A percentile compares a stretch with the other conserved stretches of the same genome.
These are phyloP conservation scores for Pyrrhia umbra DNA, from an alignment of 2,888 invertebrate genomes.

Conservation along the genomic window DNA sequence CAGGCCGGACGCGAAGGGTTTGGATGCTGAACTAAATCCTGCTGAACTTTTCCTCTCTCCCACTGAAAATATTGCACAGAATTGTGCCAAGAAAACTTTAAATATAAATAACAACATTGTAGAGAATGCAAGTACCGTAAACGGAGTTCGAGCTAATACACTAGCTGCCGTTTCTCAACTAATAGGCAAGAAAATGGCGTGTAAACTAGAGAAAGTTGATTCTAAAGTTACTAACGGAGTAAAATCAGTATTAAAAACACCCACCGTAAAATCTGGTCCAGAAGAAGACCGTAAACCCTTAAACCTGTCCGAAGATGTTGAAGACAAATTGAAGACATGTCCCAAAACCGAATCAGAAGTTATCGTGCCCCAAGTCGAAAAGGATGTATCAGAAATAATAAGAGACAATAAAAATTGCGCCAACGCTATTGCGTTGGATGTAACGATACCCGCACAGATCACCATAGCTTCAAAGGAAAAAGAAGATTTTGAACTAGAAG, in stretches of 20 bases:
- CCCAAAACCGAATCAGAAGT: constrained; percentile 56
- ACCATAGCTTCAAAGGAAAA: constrained; percentile 30
- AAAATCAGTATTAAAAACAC: constrained; percentile 85
- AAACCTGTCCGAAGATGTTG: constrained; percentile 60
- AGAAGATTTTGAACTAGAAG: constrained; percentile 51
- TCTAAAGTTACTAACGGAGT: constrained; percentile 81
- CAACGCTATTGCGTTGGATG: constrained; percentile 32
- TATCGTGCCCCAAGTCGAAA: constrained; percentile 51
- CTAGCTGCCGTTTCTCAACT: constrained; percentile 84
- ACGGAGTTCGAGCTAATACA: constrained; percentile 79
- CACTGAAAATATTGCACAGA: constrained; percentile 79
- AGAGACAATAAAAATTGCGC: constrained; percentile 57
- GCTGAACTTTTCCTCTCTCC: constrained; percentile 85
- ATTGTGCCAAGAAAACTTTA: constrained; percentile 82
- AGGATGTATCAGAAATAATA: constrained; percentile 56
- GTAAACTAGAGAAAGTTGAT: constrained; percentile 82
- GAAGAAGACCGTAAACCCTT: constrained; percentile 71
- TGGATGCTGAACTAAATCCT: constrained; percentile 83
- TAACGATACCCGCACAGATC: constrained; percentile 42
- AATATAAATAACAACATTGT: constrained; percentile 88
- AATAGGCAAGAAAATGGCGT: constrained; percentile 84
- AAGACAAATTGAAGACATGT: constrained; percentile 60
- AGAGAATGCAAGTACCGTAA: constrained; percentile 75
- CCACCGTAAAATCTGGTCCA: constrained; percentile 73
- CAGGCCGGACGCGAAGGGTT: constrained; percentile 80